These are phyloP conservation scores for Scaptomyza reducta DNA, from an alignment of 2,888 invertebrate species.

Conservation along the genomic window DNA sequence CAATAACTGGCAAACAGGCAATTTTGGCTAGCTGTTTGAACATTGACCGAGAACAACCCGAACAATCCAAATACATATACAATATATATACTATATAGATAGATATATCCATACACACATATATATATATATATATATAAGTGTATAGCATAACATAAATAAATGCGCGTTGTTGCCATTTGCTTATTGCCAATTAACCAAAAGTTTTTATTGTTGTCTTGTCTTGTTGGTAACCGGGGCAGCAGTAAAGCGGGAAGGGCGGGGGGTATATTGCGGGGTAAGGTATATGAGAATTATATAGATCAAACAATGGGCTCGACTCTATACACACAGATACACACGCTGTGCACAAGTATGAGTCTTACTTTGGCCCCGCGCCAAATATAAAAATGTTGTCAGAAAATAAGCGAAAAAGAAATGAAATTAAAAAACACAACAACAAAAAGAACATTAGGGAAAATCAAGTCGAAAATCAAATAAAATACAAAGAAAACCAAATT, in stretches of 20 bases:
- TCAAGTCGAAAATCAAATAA: conserved; percentile 70
- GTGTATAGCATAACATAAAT: conserved; percentile 67
- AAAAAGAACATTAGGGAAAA: conserved; percentile 22
- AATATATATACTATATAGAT: conserved; percentile 1
- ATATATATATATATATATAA: conserved; percentile 1
- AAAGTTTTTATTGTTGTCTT: conserved; percentile 76
- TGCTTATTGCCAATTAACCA: conserved; percentile 79
- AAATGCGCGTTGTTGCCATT: conserved; percentile 74
- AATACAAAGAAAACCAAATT: conserved; percentile 74
- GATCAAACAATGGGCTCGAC: conserved; percentile 66
- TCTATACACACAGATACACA: conserved; percentile 16
- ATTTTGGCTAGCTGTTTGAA: conserved; percentile 57
- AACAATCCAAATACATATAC: conserved; percentile 17
- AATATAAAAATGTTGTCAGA: conserved; percentile 67
- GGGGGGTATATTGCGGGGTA: conserved; percentile 9
- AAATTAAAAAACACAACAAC: conserved; percentile 16
- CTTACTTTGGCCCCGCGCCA: conserved; percentile 71
- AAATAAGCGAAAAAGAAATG: conserved; percentile 24
- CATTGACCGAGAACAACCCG: conserved; percentile 58
- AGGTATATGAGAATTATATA: conserved; percentile 64
- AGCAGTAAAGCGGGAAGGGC: not conserved
- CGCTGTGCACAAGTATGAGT: conserved; percentile 41
- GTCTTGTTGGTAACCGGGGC: conserved; percentile 36
- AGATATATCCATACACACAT: conserved; percentile 12
- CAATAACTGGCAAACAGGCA: conserved; percentile 42